phyloP scores from a whole-genome alignment of 2,888 invertebrate genomes.

The Athripsodes cinereus region DNA sequence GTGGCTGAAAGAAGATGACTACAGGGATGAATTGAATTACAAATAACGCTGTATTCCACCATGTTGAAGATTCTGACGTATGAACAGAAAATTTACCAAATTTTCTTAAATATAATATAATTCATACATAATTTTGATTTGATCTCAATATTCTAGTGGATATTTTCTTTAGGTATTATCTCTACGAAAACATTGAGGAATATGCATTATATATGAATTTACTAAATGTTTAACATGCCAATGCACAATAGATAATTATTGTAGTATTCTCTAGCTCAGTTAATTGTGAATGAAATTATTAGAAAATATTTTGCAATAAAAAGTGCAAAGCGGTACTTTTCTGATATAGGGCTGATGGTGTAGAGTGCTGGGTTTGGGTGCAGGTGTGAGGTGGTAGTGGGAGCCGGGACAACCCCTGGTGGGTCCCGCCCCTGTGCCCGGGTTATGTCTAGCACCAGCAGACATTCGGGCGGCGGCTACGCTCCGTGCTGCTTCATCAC shows the following conservation, averaged over 20 bases:
- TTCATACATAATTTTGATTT: no score
- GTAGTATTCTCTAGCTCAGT: no score
- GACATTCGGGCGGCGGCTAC: constrained; percentile 52
- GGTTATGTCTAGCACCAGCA: constrained; percentile 50
- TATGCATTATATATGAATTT: no score
- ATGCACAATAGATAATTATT: no score
- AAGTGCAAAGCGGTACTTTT: no score
- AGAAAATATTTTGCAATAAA: no score
- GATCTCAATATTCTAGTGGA: no score
- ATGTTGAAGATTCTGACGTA: neutral
- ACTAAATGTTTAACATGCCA: no score
- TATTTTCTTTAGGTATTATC: no score
- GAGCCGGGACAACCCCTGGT: constrained; percentile 51
- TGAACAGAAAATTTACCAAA: neutral
- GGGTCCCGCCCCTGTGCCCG: constrained; percentile 40
- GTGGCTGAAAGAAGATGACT: neutral
- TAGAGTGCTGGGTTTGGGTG: neutral
- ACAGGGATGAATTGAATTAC: neutral
- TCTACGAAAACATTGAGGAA: no score
- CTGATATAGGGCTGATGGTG: neutral
- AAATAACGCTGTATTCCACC: neutral
- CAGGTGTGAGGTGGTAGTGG: constrained; percentile 29
- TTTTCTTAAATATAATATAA: no score
- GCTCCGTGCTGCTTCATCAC: constrained; percentile 37
- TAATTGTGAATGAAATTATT: no score